A percentile compares a stretch with the other conserved stretches of the same genome.
phyloP scores from a whole-genome alignment of 1,140 invertebrate species.

The Pseudomyrmex pallidus region DNA sequence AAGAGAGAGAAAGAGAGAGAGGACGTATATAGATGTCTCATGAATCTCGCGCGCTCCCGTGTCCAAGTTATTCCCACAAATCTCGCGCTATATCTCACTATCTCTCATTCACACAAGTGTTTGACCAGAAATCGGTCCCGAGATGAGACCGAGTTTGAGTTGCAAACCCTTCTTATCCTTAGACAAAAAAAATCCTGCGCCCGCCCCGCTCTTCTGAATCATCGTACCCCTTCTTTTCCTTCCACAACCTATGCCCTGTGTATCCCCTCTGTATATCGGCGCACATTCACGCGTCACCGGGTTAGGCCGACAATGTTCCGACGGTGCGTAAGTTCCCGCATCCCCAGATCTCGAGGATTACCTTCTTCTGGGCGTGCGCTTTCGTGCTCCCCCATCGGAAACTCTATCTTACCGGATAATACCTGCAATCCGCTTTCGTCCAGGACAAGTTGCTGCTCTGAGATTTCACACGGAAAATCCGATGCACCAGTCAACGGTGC shows the following conservation, averaged over 20 bases:
- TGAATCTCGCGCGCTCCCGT: neutral
- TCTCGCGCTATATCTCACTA: constrained; percentile 27
- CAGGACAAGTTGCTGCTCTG: constrained; percentile 43
- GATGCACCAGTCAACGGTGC: constrained; percentile 12
- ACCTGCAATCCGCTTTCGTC: constrained; percentile 68
- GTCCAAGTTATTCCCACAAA: constrained; percentile 35
- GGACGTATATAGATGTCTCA: neutral
- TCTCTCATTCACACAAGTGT: constrained; percentile 72
- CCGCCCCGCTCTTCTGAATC: constrained; percentile 11
- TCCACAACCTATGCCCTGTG: constrained; percentile 1
- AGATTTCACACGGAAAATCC: constrained; percentile 55
- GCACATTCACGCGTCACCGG: constrained; percentile 64
- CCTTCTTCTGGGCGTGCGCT: constrained; percentile 52
- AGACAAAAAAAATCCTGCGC: constrained; percentile 2
- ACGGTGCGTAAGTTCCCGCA: constrained; percentile 55
- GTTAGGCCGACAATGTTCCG: constrained; percentile 9
- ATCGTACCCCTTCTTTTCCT: constrained; percentile 65
- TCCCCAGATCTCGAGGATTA: constrained; percentile 69
- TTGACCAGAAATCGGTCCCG: constrained; percentile 76
- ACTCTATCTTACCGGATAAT: constrained; percentile 76
- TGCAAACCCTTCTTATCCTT: constrained; percentile 63
- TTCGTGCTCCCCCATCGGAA: constrained; percentile 72
- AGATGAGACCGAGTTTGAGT: constrained; percentile 69
- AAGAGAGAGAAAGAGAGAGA: neutral
- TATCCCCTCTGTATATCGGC: constrained; percentile 28